Evolutionary conservation across 2,888 invertebrate genomes (phyloP), one percentile per base, ranked within the genome.

Genomic region (Ormyrus pomaceus): DNA sequence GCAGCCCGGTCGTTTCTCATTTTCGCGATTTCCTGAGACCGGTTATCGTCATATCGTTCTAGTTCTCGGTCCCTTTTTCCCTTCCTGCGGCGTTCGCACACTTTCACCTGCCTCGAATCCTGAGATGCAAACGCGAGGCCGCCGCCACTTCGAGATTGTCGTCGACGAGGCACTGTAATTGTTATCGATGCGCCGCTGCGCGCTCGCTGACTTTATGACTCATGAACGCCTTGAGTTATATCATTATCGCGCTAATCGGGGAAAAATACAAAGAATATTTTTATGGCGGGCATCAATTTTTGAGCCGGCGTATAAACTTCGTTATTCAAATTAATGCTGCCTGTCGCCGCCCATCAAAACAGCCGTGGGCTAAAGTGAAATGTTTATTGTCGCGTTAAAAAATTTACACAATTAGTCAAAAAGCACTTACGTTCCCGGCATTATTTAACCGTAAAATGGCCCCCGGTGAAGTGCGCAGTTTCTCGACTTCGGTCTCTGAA

Each of bases 51-150:
- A 34, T 13, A 13, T 34, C 34, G 34, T 34, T 34, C 34, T 34
- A 34, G 34, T 34, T 34, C 34, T 4, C 62, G 76, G 51, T 10
- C 34, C 19, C 6, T 11, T 65, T 65, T 70, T 53, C 70, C 45
- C 11, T 56, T 48, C 56, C 48, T 48, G n/a, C 48, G 8, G 62
- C 48, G 85, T 87, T 87, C 86, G 87, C 87, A 86, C 87, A 88
- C 88, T 88, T 88, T 88, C 88, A 87, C 88, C 86, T 11, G 66
- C 56, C 80, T 73, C 73, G 71, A 64, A 64, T 64, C 48, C 34
- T 34, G 34, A 34, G 34, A 19, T 53, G 53, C 11, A 53, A 68
- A 19, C 19, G 19, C 59, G 59, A 34, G 46, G 46, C 62, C 6
- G 46, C 48, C 7, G 59, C 8, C 50, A 3, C 34, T 34, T 34